Evolutionary conservation across 2,113 vertebrate genomes (phyloP).

Genomic region (Piaya cayana): DNA sequence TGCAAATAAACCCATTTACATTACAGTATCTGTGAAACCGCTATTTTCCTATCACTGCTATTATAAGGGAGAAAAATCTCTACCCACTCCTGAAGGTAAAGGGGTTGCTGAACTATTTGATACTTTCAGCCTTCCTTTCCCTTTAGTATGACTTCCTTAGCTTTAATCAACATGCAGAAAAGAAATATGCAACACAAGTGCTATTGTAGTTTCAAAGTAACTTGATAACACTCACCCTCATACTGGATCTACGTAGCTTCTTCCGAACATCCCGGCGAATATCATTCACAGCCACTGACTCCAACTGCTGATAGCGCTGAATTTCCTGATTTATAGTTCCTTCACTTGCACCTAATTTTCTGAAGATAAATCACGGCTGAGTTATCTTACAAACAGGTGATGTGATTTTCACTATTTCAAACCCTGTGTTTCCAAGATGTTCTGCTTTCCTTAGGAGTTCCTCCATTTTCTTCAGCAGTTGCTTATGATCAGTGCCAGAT

Average conservation of each 20-base stretch:
- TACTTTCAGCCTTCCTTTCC: neutral
- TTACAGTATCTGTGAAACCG: neutral
- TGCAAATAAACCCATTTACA: neutral
- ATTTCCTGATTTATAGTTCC: constrained; percentile 99
- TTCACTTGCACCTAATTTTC: constrained; percentile 97
- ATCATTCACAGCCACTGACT: constrained; percentile 96
- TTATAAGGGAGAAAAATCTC: neutral
- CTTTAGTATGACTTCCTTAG: neutral
- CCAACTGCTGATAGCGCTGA: constrained; percentile 95
- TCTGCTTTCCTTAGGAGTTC: neutral
- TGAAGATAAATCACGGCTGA: constrained; percentile 50
- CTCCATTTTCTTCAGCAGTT: neutral
- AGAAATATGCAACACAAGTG: neutral
- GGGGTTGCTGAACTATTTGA: neutral
- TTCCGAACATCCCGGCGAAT: constrained; percentile 96
- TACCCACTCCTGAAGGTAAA: neutral
- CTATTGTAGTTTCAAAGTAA: neutral
- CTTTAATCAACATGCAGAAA: neutral
- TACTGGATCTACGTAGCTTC: constrained; percentile 94
- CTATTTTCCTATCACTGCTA: neutral
- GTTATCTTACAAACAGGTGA: neutral
- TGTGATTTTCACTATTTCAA: neutral
- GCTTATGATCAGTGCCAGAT: neutral
- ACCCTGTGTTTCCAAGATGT: neutral
- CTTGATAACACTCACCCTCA: constrained; percentile 83